Conservation (phyloP, 2,797 vertebrate species). For the Oreochromis grahami region DNA sequence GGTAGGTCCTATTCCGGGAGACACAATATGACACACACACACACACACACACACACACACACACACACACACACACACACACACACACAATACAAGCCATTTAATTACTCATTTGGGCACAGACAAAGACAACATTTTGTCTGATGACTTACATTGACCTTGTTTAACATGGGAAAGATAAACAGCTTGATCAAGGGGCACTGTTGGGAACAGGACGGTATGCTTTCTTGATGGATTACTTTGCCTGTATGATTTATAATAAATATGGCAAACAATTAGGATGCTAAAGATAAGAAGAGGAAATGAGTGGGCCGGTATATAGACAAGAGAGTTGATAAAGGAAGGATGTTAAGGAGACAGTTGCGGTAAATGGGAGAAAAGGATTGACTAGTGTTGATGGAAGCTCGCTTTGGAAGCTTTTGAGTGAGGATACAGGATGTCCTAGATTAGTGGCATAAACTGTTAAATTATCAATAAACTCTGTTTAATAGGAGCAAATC, state of each 20-base stretch:
- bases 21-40: neutral
- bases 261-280: conserved; percentile 55
- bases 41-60: rapidly evolving
- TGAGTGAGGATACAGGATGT: neutral
- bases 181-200: conserved; percentile 1
- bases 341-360: conserved; percentile 35
- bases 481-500: conserved; percentile 20
- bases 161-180: conserved; percentile 7
- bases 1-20: rapidly evolving
- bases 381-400: conserved; percentile 1
- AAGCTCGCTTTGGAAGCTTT: neutral
- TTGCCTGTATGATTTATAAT: conserved; percentile 55
- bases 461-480: conserved; percentile 27
- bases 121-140: neutral
- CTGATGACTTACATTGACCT: neutral
- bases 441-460: neutral
- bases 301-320: conserved; percentile 33
- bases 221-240: conserved; percentile 21
- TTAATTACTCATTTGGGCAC: neutral
- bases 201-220: neutral
- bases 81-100: neutral
- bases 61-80: rapidly evolving
- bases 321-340: conserved; percentile 15
- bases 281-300: conserved; percentile 46
- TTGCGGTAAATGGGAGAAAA: conserved; percentile 6